Percentiles rank a stretch among this genome's conserved stretches.
Evolutionary conservation across 2,113 vertebrate species (phyloP).

Genomic region (Sorex araneus): DNA sequence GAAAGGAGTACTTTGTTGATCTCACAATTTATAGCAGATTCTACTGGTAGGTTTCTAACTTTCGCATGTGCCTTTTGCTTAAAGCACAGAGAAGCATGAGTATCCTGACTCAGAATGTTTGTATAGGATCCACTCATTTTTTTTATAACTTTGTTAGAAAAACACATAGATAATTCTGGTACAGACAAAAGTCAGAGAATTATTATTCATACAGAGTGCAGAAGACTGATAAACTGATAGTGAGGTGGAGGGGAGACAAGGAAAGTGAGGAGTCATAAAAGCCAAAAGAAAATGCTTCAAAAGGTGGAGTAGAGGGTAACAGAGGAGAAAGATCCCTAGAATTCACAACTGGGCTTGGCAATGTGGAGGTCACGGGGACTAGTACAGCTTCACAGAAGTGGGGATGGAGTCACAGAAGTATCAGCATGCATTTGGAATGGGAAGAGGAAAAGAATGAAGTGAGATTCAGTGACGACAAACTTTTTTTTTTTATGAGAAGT

Average conservation of each 20-base stretch:
- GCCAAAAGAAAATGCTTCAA: not conserved
- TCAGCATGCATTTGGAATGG: not conserved
- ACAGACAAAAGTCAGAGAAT: not conserved
- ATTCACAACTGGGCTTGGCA: not conserved
- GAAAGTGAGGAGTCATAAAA: not conserved
- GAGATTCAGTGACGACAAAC: not conserved
- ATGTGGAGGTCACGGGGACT: not conserved
- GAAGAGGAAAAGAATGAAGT: not conserved
- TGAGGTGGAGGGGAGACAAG: not conserved
- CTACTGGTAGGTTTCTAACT: not conserved
- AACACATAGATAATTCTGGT: not conserved
- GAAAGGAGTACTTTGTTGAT: not conserved
- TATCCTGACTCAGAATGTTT: no score
- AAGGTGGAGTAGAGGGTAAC: not conserved
- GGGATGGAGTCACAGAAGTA: no score
- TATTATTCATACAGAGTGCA: not conserved
- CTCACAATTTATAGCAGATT: not conserved
- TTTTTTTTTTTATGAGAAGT: not conserved
- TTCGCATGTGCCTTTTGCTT: not conserved
- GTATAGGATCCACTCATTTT: no score
- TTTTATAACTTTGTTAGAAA: no score
- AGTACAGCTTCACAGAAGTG: not conserved
- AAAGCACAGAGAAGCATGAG: no score
- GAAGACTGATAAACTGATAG: not conserved
- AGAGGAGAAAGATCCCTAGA: not conserved